These are phyloP conservation scores for Aleiodes leptofemur DNA, from an alignment of 2,888 invertebrate genomes.

Conservation along the genomic window DNA sequence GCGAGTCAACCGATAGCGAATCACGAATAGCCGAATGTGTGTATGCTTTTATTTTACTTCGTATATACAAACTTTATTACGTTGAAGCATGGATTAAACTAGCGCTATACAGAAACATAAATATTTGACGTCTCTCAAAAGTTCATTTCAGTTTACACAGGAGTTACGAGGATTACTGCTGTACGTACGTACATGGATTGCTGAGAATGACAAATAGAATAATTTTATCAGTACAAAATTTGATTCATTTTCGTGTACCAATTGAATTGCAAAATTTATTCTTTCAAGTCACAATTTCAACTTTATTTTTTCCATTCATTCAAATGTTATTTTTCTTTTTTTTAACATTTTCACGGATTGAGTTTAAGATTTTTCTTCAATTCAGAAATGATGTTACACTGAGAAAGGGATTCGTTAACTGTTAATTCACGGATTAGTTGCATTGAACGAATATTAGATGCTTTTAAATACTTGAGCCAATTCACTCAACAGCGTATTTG, in stretches of 20 bases:
- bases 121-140: slow-evolving; percentile 31
- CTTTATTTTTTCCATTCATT: slow-evolving; percentile 13
- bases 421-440: too few species aligned
- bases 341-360: slow-evolving; percentile 29
- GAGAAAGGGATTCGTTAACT: too few species aligned
- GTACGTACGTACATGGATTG: slow-evolving; percentile 2
- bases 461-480: too few species aligned
- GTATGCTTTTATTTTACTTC: slow-evolving; percentile 4
- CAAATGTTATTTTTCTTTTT: slow-evolving; percentile 33
- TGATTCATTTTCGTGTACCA: slow-evolving; percentile 40
- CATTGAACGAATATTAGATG: too few species aligned
- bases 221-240: slow-evolving; percentile 45
- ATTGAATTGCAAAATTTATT: slow-evolving; percentile 32
- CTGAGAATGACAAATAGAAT: slow-evolving; percentile 40
- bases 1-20: not conserved
- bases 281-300: slow-evolving; percentile 31
- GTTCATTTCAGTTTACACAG: slow-evolving; percentile 27
- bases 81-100: slow-evolving; percentile 23
- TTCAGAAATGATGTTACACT: too few species aligned
- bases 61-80: slow-evolving; percentile 11
- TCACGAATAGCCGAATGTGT: not conserved
- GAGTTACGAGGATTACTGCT: slow-evolving; percentile 17
- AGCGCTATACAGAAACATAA: slow-evolving; percentile 23
- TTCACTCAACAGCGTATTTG: too few species aligned
- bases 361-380: not conserved